Conservation (phyloP, 2,797 vertebrate species). For the Agapornis canus region DNA sequence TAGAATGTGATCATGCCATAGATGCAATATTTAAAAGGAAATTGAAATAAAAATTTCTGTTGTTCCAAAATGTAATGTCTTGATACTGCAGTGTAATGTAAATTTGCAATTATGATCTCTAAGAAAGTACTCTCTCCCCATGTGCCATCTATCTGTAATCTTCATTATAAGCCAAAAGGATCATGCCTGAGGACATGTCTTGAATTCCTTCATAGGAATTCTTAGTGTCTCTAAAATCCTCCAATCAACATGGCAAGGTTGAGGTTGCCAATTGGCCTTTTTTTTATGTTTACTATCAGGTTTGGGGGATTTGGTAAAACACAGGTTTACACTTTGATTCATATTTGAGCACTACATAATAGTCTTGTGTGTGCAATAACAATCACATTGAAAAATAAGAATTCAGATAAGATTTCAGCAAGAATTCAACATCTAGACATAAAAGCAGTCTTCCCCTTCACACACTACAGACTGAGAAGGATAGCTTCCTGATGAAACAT, state of each 20-base stretch:
- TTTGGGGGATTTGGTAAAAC: neutral
- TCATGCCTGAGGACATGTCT: neutral
- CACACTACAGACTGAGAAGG: neutral
- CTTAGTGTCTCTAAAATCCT: neutral
- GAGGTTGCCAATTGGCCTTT: neutral
- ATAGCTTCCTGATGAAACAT: neutral
- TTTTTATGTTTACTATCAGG: neutral
- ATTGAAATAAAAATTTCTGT: neutral
- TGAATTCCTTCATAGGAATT: neutral
- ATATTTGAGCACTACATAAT: neutral
- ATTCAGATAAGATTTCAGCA: neutral
- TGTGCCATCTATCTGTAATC: neutral
- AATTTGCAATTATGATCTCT: neutral
- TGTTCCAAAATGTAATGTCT: neutral
- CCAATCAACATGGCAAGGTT: neutral
- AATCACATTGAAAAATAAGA: neutral
- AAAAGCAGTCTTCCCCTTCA: neutral
- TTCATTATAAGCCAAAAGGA: neutral
- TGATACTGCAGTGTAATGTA: neutral
- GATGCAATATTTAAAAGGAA: neutral
- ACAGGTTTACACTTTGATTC: neutral
- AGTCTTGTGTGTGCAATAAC: neutral
- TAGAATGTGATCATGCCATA: neutral
- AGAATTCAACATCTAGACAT: neutral
- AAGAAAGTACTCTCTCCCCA: neutral